Evolutionary conservation across 2,797 vertebrate genomes (phyloP), one percentile per base, ranked within the genome.

Genomic region (Onychomys torridus): DNA sequence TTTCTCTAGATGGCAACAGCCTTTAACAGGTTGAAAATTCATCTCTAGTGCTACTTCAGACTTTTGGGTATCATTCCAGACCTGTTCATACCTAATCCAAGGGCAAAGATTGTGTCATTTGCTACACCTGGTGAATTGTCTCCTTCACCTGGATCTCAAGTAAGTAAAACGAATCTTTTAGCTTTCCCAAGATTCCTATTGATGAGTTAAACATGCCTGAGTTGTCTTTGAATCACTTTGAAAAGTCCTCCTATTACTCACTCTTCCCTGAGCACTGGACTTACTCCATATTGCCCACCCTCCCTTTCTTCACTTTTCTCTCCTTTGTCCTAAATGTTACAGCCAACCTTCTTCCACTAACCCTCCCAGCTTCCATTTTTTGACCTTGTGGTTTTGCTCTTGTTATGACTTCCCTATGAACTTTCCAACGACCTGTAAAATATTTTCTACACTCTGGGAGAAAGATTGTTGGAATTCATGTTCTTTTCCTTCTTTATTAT

Each of bases 291-390:
- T n/a, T 1, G 7, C 59, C 32, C 0, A 27, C 9, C 11, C 32
- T 12, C 8, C 7, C 14, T 10, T 67, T 81, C 2, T 34, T 16
- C 1, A 0, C 71, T 34, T 14, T 32, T 0, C 1, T 0, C 49
- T 57, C 2, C 4, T 40, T 21, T 23, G 5, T 17, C 8, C 5
- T 29, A 0, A 34, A 14, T 32, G 10, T 23, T 75, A 6, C 0
- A 10, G 8, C 8, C 32, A 32, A 2, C 11, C 5, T 40, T 27
- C 16, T 14, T 27, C 1, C 8, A 83, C 1, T 10, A 76, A 8
- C 13, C 21, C 11, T 27, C 7, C 6, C 32, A 2, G 5, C 5
- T 9, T 1, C 6, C 34, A 11, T 76, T 23, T 32, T 91, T 69
- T 27, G 7, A 79, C 4, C 4, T 16, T 34, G 0, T 40, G 9